Conservation (phyloP, 2,113 vertebrate genomes). For the Nycticebus coucang region DNA sequence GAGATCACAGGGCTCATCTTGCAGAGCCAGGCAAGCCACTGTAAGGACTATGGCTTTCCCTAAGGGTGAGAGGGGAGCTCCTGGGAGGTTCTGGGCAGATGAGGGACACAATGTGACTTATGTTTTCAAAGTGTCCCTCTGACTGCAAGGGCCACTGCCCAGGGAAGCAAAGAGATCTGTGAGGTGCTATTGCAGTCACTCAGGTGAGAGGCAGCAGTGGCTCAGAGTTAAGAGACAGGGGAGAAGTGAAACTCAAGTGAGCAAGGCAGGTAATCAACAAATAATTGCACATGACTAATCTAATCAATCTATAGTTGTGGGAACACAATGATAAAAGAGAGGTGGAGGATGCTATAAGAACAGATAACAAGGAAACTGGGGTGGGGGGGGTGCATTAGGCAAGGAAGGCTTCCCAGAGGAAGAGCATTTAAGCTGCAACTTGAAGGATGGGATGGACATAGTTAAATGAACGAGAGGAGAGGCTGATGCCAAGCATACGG, state of each 20-base stretch:
- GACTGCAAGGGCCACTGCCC: not conserved
- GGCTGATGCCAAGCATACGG: not conserved
- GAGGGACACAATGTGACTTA: not conserved
- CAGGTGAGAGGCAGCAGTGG: fast-evolving
- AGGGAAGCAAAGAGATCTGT: not conserved
- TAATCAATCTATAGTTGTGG: too few species aligned
- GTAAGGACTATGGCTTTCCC: not conserved
- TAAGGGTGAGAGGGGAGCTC: fast-evolving
- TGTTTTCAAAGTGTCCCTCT: not conserved
- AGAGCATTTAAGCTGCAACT: not conserved
- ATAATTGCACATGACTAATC: not conserved
- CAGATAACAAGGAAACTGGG: not conserved
- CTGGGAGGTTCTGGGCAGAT: not conserved
- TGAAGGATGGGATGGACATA: not conserved
- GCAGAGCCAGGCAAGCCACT: not conserved
- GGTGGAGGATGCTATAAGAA: not conserved
- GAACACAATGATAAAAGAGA: not conserved
- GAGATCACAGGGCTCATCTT: not conserved
- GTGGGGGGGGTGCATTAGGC: fast-evolving
- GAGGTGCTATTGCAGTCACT: not conserved
- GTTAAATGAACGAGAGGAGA: not conserved
- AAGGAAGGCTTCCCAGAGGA: not conserved
- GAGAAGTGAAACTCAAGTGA: not conserved
- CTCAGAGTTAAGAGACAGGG: not conserved
- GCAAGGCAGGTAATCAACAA: not conserved